Conservation (phyloP, 2,888 invertebrate species). For the Synergus laeviventris region DNA sequence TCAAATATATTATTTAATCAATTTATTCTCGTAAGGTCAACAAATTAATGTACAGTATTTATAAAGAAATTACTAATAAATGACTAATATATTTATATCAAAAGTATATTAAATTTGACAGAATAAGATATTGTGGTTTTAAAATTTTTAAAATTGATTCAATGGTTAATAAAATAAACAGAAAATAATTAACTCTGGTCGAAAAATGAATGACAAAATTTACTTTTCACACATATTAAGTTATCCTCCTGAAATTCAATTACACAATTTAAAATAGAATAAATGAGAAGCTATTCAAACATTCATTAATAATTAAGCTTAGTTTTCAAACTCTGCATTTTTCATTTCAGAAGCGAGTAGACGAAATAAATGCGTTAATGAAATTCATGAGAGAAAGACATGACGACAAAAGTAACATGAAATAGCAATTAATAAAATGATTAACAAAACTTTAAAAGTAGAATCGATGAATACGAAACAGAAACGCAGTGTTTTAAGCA, state of each 20-base stretch:
- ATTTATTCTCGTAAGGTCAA: background rate
- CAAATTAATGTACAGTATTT: background rate
- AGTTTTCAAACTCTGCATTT: background rate
- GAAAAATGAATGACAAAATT: background rate
- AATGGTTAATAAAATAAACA: background rate
- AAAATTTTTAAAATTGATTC: background rate
- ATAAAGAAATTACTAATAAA: background rate
- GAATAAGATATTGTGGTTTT: background rate
- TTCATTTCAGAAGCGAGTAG: background rate
- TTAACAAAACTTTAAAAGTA: background rate
- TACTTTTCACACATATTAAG: background rate
- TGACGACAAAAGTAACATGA: background rate
- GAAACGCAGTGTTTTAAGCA: slow-evolving; percentile 8
- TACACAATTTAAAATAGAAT: background rate
- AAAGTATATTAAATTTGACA: background rate
- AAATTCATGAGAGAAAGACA: background rate
- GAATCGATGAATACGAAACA: slow-evolving; percentile 22
- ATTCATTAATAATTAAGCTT: background rate
- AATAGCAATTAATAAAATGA: background rate
- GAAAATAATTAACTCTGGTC: background rate
- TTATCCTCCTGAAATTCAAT: background rate
- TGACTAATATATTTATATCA: background rate
- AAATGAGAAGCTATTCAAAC: background rate
- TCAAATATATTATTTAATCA: too few relatives aligned
- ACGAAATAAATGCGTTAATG: slow-evolving; percentile 27